phyloP scores from a whole-genome alignment of 2,113 vertebrate species.

The Pomatostomus ruficeps region DNA sequence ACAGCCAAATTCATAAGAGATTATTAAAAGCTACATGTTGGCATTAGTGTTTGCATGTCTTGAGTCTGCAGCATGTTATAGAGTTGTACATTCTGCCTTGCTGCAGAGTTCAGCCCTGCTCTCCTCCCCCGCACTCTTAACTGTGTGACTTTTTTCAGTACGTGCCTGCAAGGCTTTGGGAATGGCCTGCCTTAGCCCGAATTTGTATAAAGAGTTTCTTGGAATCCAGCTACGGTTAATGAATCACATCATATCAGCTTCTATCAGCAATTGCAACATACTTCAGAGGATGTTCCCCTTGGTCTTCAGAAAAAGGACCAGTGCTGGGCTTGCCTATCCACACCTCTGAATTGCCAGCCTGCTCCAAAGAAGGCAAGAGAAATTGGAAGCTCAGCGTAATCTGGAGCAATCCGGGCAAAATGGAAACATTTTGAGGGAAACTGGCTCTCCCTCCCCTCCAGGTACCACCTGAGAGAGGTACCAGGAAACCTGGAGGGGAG shows the following conservation, averaged over 20 bases:
- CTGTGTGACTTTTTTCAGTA: neutral
- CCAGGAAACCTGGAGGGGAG: neutral
- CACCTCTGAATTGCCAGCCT: accelerated
- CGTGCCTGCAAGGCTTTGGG: slow-evolving; percentile 14
- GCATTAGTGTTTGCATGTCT: neutral
- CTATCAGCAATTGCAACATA: slow-evolving; percentile 31
- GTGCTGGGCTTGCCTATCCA: neutral
- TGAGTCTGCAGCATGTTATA: neutral
- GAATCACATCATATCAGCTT: slow-evolving; percentile 34
- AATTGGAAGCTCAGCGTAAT: neutral
- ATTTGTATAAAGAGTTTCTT: slow-evolving; percentile 8
- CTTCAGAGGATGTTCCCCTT: neutral
- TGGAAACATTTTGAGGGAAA: no score
- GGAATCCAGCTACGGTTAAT: slow-evolving; percentile 11
- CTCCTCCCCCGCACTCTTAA: neutral
- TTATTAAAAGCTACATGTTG: neutral
- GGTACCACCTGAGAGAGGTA: neutral
- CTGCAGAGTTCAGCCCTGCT: neutral
- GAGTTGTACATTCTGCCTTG: neutral
- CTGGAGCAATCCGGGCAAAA: neutral
- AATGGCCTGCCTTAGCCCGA: neutral
- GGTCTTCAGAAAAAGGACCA: neutral
- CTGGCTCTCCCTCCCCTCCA: no score
- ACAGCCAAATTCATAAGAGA: neutral
- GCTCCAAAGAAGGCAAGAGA: neutral